These are phyloP conservation scores for Stegodyphus mimosarum DNA, from an alignment of 1,140 invertebrate genomes.

Conservation along the genomic window DNA sequence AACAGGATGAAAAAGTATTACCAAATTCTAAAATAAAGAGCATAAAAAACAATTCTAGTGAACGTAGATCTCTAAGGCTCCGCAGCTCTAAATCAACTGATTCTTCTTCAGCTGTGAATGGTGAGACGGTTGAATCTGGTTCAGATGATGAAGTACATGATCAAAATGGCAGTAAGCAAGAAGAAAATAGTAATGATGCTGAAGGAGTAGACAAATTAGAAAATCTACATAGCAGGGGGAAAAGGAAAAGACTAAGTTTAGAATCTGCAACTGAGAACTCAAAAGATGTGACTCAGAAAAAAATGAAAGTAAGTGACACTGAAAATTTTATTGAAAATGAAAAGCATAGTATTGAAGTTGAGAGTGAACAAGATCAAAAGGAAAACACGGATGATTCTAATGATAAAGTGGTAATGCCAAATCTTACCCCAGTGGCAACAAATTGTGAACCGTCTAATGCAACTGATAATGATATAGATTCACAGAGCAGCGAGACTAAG, in stretches of 20 bases:
- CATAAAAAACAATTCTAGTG: conserved; percentile 20
- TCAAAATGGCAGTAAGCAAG: neutral
- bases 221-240: too few relatives aligned
- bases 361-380: neutral
- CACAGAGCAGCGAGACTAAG: neutral
- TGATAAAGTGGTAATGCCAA: conserved; percentile 2
- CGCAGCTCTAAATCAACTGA: conserved; percentile 29
- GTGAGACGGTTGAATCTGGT: conserved; percentile 15
- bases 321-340: conserved; percentile 7
- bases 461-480: neutral
- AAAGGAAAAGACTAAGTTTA: neutral
- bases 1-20: neutral
- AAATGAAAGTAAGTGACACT: neutral
- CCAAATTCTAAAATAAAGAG: conserved; percentile 20
- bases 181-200: too few relatives aligned
- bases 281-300: neutral
- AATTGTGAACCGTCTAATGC: neutral
- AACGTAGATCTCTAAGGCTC: conserved; percentile 13
- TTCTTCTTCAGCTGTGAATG: conserved; percentile 11
- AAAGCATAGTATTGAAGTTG: neutral
- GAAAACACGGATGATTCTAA: neutral
- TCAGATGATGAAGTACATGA: conserved; percentile 6
- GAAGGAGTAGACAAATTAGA: too few relatives aligned
- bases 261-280: neutral
- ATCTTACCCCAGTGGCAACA: neutral